Conservation (phyloP, 2,888 invertebrate species). For the Prenolepis imparis region DNA sequence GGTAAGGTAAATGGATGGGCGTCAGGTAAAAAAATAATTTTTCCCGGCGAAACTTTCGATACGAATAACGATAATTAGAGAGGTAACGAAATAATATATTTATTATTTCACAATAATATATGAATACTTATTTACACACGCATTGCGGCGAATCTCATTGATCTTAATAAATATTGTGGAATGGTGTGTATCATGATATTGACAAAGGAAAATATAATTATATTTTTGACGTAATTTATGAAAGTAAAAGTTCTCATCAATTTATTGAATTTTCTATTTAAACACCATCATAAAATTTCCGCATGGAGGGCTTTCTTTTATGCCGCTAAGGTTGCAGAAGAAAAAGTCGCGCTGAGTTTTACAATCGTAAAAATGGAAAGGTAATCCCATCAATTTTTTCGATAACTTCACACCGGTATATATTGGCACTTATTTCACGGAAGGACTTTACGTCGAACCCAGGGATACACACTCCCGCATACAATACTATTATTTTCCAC, state of each 20-base stretch:
- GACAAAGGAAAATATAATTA: background rate
- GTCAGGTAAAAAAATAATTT: background rate
- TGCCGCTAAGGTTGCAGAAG: background rate
- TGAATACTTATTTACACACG: background rate
- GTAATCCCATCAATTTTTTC: background rate
- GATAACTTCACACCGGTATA: background rate
- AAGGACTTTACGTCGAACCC: background rate
- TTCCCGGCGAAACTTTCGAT: background rate
- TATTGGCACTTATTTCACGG: background rate
- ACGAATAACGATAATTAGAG: background rate
- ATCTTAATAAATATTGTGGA: background rate
- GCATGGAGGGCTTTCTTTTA: background rate
- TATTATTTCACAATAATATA: background rate
- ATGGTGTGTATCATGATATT: no score
- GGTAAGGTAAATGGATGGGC: background rate
- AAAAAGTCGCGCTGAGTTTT: background rate
- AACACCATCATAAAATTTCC: background rate
- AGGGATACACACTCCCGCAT: conserved; percentile 49
- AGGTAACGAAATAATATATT: background rate
- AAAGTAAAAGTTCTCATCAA: background rate
- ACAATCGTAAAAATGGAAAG: background rate
- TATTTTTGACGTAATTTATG: background rate
- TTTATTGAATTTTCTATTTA: background rate
- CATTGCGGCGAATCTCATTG: background rate
- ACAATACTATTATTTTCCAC: conserved; percentile 11